Percentiles rank a stretch among this genome's conserved stretches.
Conservation (phyloP, 2,888 invertebrate genomes). For the Hydrotaea diabolus region DNA sequence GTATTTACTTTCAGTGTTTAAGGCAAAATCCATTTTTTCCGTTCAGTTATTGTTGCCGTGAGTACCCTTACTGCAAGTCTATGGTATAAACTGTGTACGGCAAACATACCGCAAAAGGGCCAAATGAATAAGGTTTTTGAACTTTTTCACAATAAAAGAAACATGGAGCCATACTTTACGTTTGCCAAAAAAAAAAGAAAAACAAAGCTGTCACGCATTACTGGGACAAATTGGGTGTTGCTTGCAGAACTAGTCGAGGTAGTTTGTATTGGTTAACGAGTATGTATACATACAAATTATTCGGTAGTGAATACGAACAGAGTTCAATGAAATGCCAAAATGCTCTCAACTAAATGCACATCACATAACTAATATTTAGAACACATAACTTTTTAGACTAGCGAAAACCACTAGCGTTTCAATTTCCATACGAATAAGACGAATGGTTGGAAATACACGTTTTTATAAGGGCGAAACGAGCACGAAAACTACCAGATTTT, state of each 20-base stretch:
- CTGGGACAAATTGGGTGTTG: constrained; percentile 52
- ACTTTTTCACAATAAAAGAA: constrained; percentile 27
- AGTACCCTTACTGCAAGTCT: background rate
- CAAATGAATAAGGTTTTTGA: constrained; percentile 53
- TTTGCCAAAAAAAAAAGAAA: constrained; percentile 51
- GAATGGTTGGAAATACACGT: too few relatives aligned
- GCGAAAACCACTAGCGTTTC: too few relatives aligned
- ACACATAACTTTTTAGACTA: too few relatives aligned
- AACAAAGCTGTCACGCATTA: constrained; percentile 50
- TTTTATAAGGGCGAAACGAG: too few relatives aligned
- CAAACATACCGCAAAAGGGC: constrained; percentile 12
- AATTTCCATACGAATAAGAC: too few relatives aligned
- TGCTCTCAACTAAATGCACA: background rate
- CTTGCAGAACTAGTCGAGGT: background rate
- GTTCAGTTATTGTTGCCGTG: too few relatives aligned
- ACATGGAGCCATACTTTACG: constrained; percentile 10
- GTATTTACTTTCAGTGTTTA: too few relatives aligned
- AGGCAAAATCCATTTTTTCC: too few relatives aligned
- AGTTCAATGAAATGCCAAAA: background rate
- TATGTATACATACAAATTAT: too few relatives aligned
- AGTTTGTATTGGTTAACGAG: constrained; percentile 6
- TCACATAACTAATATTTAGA: too few relatives aligned
- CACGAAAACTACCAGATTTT: too few relatives aligned
- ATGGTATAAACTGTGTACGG: background rate
- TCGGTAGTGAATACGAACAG: too few relatives aligned